Evolutionary conservation across 2,888 invertebrate species (phyloP), one percentile per base, ranked within the genome.

Genomic region (Orthonychiurus folsomi): DNA sequence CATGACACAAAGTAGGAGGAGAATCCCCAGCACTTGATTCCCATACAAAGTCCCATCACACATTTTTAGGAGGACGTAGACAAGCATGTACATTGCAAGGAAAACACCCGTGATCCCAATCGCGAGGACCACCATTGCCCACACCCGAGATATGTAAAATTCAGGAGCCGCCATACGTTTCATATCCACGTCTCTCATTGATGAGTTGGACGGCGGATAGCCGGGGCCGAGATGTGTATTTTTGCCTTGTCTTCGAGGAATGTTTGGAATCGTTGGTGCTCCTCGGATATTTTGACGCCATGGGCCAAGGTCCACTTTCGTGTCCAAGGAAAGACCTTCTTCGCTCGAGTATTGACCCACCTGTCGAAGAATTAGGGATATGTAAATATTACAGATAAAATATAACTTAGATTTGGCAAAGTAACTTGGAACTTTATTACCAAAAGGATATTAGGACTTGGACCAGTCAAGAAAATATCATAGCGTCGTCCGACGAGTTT

Each of bases 1-100:
- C 67, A 75, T 74, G 18, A 77, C 73, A 25, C 74, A 73, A 9
- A 76, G 63, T 3, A 77, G 70, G 18, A 77, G 73, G 15, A 76
- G 53, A 3, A 75, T 68, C 20, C 76, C 76, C 54, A 76, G 66
- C n/a, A 70, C 62, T 69, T 71, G 68, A 71, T 68, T 75, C 70
- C 63, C 76, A 26, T 71, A 68, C 18, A 76, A 68, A 3, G 77
- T 76, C 21, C 75, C 75, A 63, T 77, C 76, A 64, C 75, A 76
- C 60, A 76, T 75, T 59, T 75, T 72, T 27, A 75, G 68, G 1
- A 75, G 65, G 1, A 77, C 75, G 66, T 76, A 76, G 28, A 76
- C 71, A 26, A 76, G 70, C 63, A 77, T 75, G 72, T 75, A 76
- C 5, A 76, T 66, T 0, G 76, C 70, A 18, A 75, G 72, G 60